A percentile compares a stretch with the other conserved stretches of the same genome.
These are phyloP conservation scores for Amphibalanus amphitrite DNA, from an alignment of 1,140 invertebrate genomes.

Conservation along the genomic window DNA sequence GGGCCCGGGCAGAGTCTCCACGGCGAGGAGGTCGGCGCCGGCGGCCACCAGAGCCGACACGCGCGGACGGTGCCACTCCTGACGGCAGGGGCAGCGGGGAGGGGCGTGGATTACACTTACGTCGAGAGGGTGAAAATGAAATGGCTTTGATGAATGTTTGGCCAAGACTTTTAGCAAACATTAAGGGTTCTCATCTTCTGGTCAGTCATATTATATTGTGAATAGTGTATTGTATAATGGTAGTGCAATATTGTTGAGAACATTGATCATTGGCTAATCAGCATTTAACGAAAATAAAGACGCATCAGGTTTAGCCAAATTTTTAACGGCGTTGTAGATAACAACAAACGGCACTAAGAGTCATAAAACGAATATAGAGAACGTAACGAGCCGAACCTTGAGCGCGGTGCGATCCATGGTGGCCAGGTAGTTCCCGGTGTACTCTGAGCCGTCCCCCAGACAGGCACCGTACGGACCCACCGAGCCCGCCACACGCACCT, in stretches of 20 bases:
- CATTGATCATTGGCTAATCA: too few relatives aligned
- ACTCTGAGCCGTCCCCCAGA: conserved; percentile 74
- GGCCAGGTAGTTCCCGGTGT: conserved; percentile 55
- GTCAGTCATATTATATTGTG: background rate
- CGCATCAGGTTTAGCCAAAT: too few relatives aligned
- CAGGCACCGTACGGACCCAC: conserved; percentile 77
- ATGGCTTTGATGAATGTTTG: background rate
- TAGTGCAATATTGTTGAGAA: too few relatives aligned
- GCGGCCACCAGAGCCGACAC: conserved; percentile 52
- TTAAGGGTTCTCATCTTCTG: background rate
- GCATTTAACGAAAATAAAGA: too few relatives aligned
- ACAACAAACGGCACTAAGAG: too few relatives aligned
- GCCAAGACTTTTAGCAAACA: background rate
- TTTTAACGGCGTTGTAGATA: too few relatives aligned
- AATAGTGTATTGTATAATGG: too few relatives aligned
- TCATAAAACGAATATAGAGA: too few relatives aligned
- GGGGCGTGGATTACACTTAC: background rate
- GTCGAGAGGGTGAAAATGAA: background rate
- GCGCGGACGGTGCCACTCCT: conserved; percentile 57
- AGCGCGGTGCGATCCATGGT: background rate
- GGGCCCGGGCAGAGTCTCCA: conserved; percentile 76
- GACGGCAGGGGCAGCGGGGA: background rate
- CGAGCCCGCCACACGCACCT: conserved; percentile 47
- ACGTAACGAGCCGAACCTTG: too few relatives aligned
- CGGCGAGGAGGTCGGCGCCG: conserved; percentile 60